These are phyloP conservation scores for Ictalurus furcatus DNA, from an alignment of 2,113 vertebrate genomes.

Conservation along the genomic window DNA sequence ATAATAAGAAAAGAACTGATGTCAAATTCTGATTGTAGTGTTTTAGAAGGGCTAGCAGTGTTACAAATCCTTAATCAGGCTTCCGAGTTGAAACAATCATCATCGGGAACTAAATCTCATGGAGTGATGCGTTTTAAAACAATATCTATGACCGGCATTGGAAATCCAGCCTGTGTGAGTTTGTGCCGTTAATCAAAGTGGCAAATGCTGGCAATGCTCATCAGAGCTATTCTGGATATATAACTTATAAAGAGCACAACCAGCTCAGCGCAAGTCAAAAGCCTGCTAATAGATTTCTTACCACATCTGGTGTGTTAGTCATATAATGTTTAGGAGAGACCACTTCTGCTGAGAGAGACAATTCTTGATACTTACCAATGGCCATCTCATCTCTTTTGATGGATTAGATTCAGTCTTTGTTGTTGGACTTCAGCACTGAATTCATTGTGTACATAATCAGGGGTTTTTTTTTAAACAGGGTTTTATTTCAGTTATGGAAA, in stretches of 20 bases:
- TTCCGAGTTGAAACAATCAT: neutral
- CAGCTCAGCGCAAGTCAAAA: slow-evolving; percentile 13
- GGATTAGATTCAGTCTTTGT: neutral
- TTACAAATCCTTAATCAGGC: neutral
- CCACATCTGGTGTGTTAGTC: neutral
- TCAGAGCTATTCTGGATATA: slow-evolving; percentile 27
- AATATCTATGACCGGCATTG: slow-evolving; percentile 42
- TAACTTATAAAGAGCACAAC: neutral
- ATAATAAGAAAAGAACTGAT: neutral
- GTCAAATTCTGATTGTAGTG: neutral
- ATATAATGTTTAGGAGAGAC: neutral
- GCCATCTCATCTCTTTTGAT: neutral
- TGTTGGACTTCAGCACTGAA: neutral
- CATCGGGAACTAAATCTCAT: neutral
- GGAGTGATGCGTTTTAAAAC: slow-evolving; percentile 35
- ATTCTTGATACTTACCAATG: neutral
- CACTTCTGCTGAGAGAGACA: neutral
- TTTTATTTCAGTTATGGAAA: neutral
- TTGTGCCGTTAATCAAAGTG: slow-evolving; percentile 26
- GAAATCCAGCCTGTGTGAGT: slow-evolving; percentile 35
- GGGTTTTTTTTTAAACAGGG: neutral
- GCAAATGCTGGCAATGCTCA: slow-evolving; percentile 19
- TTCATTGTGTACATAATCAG: neutral
- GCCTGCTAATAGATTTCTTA: slow-evolving; percentile 28
- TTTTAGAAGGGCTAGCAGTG: neutral